These are phyloP conservation scores for Cinclus mexicanus DNA, from an alignment of 2,113 vertebrate genomes.

Conservation along the genomic window DNA sequence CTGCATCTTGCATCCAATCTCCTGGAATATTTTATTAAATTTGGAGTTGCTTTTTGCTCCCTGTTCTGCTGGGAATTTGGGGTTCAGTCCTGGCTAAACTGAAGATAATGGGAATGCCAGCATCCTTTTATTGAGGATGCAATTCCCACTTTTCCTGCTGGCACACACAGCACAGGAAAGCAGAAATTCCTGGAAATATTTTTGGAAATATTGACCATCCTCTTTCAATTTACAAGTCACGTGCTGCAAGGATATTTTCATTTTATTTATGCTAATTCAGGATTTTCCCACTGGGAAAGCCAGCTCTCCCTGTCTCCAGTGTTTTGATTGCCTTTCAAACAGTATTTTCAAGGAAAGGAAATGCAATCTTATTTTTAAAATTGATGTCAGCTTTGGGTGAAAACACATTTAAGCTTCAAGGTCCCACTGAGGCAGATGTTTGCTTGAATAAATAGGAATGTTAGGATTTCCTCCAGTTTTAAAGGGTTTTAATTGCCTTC, in stretches of 20 bases:
- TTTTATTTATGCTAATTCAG: background rate
- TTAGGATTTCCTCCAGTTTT: slow-evolving; percentile 49
- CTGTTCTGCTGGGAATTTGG: background rate
- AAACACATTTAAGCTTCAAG: background rate
- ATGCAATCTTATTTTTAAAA: background rate
- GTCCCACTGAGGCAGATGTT: slow-evolving; percentile 41
- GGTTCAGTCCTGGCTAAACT: background rate
- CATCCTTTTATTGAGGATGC: background rate
- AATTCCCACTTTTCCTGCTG: background rate
- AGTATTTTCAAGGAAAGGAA: slow-evolving; percentile 12
- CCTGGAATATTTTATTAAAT: background rate
- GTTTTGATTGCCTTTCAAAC: slow-evolving; percentile 32
- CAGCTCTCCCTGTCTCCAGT: background rate
- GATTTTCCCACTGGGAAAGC: background rate
- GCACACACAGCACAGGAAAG: background rate
- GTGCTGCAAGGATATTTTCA: background rate
- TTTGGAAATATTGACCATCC: background rate
- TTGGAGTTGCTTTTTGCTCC: background rate
- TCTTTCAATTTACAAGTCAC: background rate
- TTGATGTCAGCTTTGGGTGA: background rate
- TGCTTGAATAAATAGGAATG: slow-evolving; percentile 56
- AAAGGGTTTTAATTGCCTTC: slow-evolving; percentile 67
- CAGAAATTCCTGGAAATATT: background rate
- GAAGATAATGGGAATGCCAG: background rate
- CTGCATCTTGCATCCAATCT: background rate